Evolutionary conservation across 2,888 invertebrate genomes (phyloP), one percentile per base, ranked within the genome.

Genomic region (Agrotis puta): DNA sequence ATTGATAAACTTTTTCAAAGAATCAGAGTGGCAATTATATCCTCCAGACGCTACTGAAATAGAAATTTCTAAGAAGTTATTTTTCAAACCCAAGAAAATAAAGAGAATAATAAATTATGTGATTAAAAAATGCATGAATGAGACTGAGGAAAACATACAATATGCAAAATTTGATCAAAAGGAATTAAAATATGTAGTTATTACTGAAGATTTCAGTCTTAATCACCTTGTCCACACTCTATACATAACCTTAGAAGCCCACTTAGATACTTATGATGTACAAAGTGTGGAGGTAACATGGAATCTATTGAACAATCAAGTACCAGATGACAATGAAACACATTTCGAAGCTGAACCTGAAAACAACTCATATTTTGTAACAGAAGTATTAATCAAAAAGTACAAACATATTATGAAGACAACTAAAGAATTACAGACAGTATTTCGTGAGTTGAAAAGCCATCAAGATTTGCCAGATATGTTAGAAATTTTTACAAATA

Each of bases 201-300:
- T 13, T 39, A 83, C 85, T 20, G 48, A 56, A 6, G 2, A 24
- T 48, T 51, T 39, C 20, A 56, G 43, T 11, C 48, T 89, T 58
- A 90, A 86, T 77, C 85, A 92, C 84, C 72, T 94, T 39, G 83
- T 93, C n/a, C 88, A 90, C 54, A 77, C 83, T 27, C 74, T 95
- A n/a, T 95, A 91, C 69, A 85, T 91, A 27, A 90, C 92, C 43
- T 79, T 95, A 51, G 89, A 93, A 68, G 93, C 94, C n/a, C 93
- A 91, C 82, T 86, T 95, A 75, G 92, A 95, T 79, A 85, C 93
- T 5, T 94, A 91, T 74, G 93, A 87, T 87, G 85, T 95, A 7
- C 88, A 89, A 74, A 70, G 84, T 70, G 87, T 94, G 53, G 90
- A 93, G 84, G 90, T 93, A 68, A 92, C 88, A 54, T 88, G 94